These are phyloP conservation scores for Oreocharis arfaki DNA, from an alignment of 2,113 vertebrate genomes.

Conservation along the genomic window DNA sequence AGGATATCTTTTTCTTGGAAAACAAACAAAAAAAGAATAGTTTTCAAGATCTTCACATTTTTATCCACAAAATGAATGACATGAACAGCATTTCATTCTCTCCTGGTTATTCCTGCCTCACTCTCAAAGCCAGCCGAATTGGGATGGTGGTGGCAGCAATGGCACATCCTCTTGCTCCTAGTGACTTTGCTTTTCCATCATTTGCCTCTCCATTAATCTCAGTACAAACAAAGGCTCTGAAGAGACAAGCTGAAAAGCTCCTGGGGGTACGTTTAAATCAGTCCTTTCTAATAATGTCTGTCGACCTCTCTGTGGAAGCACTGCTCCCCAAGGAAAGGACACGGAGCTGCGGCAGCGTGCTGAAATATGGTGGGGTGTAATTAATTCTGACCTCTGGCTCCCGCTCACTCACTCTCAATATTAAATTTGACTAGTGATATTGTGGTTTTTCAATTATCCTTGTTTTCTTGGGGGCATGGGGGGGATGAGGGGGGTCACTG, in stretches of 20 bases:
- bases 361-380: conserved; percentile 66
- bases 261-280: conserved; percentile 73
- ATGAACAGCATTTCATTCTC: not conserved
- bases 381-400: conserved; percentile 73
- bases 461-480: conserved; percentile 44
- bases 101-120: not conserved
- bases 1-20: not conserved
- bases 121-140: not conserved
- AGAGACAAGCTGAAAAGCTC: conserved; percentile 71
- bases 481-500: not conserved
- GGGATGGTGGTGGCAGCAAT: not conserved
- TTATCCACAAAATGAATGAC: not conserved
- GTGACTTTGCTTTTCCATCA: conserved; percentile 44
- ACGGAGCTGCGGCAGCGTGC: not conserved
- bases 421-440: conserved; percentile 67
- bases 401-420: conserved; percentile 55
- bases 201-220: conserved; percentile 69
- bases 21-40: not conserved
- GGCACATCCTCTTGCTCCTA: conserved; percentile 29
- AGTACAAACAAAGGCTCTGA: conserved; percentile 69
- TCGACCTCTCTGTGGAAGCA: conserved; percentile 49
- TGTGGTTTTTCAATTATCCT: conserved; percentile 63
- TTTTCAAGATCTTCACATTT: not conserved
- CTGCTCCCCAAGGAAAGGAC: conserved; percentile 64
- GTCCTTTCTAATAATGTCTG: conserved; percentile 66